phyloP scores from a whole-genome alignment of 2,888 invertebrate genomes.

The Cosmopolites sordidus region DNA sequence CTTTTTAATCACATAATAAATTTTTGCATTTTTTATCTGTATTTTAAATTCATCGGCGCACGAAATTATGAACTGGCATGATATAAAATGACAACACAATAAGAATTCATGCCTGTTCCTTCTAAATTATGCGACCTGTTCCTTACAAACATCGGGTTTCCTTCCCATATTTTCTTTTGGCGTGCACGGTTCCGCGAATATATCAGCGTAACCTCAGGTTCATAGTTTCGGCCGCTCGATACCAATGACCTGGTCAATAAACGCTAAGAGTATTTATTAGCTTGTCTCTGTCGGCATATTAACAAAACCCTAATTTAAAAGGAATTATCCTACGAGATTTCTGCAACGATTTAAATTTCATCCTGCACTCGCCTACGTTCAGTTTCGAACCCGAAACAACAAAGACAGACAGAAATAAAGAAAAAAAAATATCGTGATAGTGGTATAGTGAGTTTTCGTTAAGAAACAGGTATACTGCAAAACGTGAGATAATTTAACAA shows the following conservation, averaged over 20 bases:
- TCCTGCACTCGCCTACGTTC: slow-evolving; percentile 24
- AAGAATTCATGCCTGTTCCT: no score
- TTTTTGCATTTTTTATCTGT: no score
- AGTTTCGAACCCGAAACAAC: neutral
- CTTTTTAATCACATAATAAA: no score
- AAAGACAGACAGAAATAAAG: neutral
- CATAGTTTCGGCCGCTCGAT: slow-evolving; percentile 5
- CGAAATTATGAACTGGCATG: no score
- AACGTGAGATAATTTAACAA: no score
- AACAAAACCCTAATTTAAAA: slow-evolving; percentile 28
- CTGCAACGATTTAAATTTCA: slow-evolving; percentile 25
- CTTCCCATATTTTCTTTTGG: neutral
- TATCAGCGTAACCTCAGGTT: neutral
- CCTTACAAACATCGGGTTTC: neutral
- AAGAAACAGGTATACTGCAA: no score
- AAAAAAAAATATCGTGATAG: slow-evolving; percentile 17
- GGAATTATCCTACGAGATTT: slow-evolving; percentile 28
- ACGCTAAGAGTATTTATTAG: slow-evolving; percentile 24
- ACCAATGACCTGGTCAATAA: slow-evolving; percentile 28
- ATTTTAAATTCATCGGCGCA: no score
- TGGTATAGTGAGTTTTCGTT: slow-evolving; percentile 5
- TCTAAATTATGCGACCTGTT: neutral
- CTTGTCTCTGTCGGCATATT: slow-evolving; percentile 28
- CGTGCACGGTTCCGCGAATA: neutral
- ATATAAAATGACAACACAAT: no score